Evolutionary conservation across 2,888 invertebrate genomes (phyloP).

Genomic region (Ormyrus pomaceus): DNA sequence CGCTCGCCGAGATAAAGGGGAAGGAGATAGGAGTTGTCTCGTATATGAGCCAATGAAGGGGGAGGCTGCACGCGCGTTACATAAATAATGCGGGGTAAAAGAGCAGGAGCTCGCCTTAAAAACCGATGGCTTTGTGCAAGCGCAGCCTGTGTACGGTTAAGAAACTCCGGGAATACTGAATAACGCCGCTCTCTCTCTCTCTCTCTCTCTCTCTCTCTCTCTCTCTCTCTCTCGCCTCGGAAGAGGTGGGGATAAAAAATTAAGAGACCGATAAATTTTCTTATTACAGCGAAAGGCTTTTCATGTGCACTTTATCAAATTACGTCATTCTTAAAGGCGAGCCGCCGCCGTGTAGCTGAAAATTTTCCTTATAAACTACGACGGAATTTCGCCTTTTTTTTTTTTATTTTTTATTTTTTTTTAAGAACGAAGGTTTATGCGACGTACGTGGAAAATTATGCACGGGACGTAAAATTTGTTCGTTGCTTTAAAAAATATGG

Average conservation of each 20-base stretch:
- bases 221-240: no score
- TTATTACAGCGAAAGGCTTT: slow-evolving; percentile 23
- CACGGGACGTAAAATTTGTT: neutral
- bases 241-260: slow-evolving; percentile 22
- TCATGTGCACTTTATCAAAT: slow-evolving; percentile 40
- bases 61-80: slow-evolving; percentile 30
- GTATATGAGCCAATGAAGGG: slow-evolving; percentile 15
- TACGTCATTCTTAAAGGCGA: neutral
- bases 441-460: neutral
- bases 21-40: neutral
- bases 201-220: no score
- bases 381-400: no score
- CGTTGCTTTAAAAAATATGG: neutral
- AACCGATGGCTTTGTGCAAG: slow-evolving; percentile 31
- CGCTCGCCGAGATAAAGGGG: neutral
- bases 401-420: neutral
- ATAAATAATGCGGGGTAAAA: slow-evolving; percentile 47
- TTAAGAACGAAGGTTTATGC: neutral
- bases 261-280: slow-evolving; percentile 41
- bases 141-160: no score
- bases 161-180: no score
- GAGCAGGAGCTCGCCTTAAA: slow-evolving; percentile 18
- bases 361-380: no score
- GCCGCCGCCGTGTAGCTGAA: no score
- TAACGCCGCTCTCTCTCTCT: no score